phyloP scores from a whole-genome alignment of 2,113 vertebrate genomes.

The Ciconia boyciana region DNA sequence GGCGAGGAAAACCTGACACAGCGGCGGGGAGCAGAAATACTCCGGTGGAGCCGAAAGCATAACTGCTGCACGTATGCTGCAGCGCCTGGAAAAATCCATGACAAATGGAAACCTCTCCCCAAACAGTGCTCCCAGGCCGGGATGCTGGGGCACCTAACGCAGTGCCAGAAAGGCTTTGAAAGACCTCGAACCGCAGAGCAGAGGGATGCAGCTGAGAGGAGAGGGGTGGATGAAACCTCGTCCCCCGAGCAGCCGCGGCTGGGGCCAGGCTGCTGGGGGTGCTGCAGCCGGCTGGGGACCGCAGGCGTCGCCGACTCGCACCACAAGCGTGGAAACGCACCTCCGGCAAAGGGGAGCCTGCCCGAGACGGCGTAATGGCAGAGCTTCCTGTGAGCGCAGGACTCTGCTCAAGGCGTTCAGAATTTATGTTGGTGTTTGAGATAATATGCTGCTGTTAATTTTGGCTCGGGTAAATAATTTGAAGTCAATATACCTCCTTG shows the following conservation, averaged over 20 bases:
- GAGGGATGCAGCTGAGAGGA: not conserved
- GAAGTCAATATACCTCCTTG: not conserved
- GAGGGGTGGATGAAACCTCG: not conserved
- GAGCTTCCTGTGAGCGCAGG: rapidly evolving
- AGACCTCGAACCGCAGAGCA: not conserved
- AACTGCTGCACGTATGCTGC: not conserved
- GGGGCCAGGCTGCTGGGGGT: not conserved
- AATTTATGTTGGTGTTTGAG: not conserved
- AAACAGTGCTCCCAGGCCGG: not conserved
- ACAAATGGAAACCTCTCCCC: not conserved
- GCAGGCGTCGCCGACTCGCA: rapidly evolving
- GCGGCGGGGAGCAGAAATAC: slow-evolving; percentile 22
- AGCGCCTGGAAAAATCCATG: not conserved
- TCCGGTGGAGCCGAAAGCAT: not conserved
- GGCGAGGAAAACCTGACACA: slow-evolving; percentile 37
- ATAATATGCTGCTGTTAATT: not conserved
- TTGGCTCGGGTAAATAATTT: not conserved
- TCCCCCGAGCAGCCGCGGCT: not conserved
- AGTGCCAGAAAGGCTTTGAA: not conserved
- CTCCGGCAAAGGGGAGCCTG: not conserved
- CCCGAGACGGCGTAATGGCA: rapidly evolving
- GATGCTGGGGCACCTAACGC: not conserved
- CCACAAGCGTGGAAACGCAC: rapidly evolving
- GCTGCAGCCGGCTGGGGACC: not conserved
- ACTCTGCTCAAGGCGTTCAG: not conserved